phyloP scores from a whole-genome alignment of 2,113 vertebrate genomes.

The Falco punctatus region DNA sequence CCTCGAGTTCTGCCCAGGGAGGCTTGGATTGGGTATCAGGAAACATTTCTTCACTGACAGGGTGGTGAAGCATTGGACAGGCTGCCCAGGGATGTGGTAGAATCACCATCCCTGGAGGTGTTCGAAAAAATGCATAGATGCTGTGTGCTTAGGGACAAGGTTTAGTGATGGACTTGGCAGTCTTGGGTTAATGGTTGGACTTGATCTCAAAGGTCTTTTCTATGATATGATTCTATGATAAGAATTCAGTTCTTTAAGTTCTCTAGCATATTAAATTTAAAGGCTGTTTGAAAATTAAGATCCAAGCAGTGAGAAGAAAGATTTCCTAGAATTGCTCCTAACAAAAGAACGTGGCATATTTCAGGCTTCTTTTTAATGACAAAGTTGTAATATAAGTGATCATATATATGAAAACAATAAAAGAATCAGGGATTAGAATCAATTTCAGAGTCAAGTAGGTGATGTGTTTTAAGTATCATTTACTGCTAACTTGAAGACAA shows the following conservation, averaged over 20 bases:
- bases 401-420: not conserved
- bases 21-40: no score
- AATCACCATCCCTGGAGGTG: no score
- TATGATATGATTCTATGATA: no score
- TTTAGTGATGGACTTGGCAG: no score
- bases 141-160: no score
- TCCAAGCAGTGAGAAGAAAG: not conserved
- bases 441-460: not conserved
- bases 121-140: no score
- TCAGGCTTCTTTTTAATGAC: not conserved
- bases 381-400: not conserved
- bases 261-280: accelerated
- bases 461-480: not conserved
- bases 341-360: not conserved
- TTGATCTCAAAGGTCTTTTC: no score
- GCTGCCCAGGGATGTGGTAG: no score
- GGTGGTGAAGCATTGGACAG: no score
- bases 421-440: not conserved
- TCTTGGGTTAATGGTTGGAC: no score
- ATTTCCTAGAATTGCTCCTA: not conserved
- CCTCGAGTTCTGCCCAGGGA: no score
- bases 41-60: no score
- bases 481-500: not conserved
- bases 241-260: not conserved
- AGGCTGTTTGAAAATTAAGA: not conserved